Evolutionary conservation across 1,140 invertebrate genomes (phyloP), one percentile per base, ranked within the genome.

Genomic region (Hyposmocoma kahamanoa): DNA sequence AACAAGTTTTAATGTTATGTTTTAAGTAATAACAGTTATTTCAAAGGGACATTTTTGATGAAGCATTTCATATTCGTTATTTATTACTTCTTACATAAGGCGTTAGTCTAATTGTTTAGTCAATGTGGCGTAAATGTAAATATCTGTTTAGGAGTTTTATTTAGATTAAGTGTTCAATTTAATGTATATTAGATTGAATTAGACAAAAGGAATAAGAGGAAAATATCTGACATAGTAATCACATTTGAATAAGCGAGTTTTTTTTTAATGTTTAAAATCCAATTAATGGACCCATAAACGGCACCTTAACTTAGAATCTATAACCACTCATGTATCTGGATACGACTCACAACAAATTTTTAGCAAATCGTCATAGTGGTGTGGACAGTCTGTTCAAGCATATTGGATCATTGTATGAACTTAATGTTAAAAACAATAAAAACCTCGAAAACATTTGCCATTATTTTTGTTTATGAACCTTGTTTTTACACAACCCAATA

Each of bases 11-110:
- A 72, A 69, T 71, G 59, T 70, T 79, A 72, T 74, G 71, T 65
- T 51, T 76, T 77, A 70, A 73, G 62, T 73, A 63, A 66, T 71
- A 75, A 67, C 52, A 59, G 72, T 72, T 75, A 72, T 62, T 75
- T 76, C 62, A 69, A 80, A 83, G 69, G 61, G 61, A 74, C 72
- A 78, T 76, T 76, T 80, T 77, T 65, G 78, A 78, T 71, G 58
- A 70, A 77, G 72, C 75, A 79, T 84, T 83, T 83, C 76, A 83
- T 83, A 83, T 81, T 83, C 71, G 77, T 84, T 81, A 84, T 81
- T 84, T 84, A 84, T 84, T 81, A 73, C 69, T 72, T 77, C 62
- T n/a, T 79, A 75, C 67, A 79, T 79, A 79, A 78, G 73, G 72
- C 67, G 71, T 81, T 81, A 80, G 72, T 75, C 56, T 81, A 81